Percentiles rank a stretch among this genome's conserved stretches.
These are phyloP conservation scores for Neodiprion pinetum DNA, from an alignment of 1,140 invertebrate genomes.

Conservation along the genomic window DNA sequence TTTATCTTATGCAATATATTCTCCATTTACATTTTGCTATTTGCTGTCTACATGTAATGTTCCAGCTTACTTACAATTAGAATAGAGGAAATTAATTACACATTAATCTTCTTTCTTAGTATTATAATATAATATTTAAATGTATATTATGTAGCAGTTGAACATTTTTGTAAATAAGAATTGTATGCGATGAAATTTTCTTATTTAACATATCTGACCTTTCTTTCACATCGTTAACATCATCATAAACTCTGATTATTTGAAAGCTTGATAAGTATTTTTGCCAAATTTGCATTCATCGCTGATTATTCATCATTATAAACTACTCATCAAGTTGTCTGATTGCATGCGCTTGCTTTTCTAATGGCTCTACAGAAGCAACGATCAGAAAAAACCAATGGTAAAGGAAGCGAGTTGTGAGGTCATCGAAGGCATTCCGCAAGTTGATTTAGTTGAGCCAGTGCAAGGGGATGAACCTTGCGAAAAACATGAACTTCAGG, in stretches of 20 bases:
- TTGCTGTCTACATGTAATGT: too few species aligned
- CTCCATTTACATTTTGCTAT: neutral
- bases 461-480: neutral
- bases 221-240: slow-evolving; percentile 1
- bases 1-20: slow-evolving; percentile 23
- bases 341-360: slow-evolving; percentile 4
- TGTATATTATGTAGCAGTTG: neutral
- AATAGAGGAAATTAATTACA: neutral
- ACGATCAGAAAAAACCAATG: neutral
- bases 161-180: neutral
- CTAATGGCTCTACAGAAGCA: neutral
- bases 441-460: neutral
- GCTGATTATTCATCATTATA: neutral
- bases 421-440: neutral
- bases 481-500: neutral
- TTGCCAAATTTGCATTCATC: neutral
- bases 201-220: neutral
- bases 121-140: neutral
- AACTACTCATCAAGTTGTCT: neutral
- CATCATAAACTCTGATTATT: neutral
- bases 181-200: neutral
- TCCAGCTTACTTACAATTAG: too few species aligned
- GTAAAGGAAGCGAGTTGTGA: neutral
- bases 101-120: neutral
- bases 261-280: too few species aligned